A percentile compares a stretch with the other conserved stretches of the same genome.
Evolutionary conservation across 2,888 invertebrate genomes (phyloP).

Genomic region (Poecilus cupreus): DNA sequence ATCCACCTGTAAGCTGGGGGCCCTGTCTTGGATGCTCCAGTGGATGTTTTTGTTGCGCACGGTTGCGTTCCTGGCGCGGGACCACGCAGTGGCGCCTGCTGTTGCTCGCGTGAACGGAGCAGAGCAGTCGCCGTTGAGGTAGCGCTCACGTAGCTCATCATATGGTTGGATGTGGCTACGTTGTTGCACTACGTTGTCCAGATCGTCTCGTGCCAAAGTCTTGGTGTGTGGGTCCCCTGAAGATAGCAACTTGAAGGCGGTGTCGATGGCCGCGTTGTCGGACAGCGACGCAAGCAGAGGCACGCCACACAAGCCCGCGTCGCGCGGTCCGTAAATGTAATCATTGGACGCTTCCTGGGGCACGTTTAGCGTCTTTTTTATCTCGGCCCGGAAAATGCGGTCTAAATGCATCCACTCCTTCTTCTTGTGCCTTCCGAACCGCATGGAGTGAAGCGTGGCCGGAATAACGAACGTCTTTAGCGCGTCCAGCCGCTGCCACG

Average conservation of each 20-base stretch:
- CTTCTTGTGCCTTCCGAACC: background rate
- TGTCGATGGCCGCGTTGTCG: background rate
- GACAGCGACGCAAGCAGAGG: background rate
- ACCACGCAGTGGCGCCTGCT: conserved; percentile 62
- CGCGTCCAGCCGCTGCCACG: conserved; percentile 41
- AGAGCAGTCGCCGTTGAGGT: background rate
- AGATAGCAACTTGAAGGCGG: background rate
- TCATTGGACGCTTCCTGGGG: conserved; percentile 29
- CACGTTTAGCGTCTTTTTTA: background rate
- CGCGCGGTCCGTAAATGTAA: conserved; percentile 24
- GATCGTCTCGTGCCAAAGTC: background rate
- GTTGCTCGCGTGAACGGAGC: background rate
- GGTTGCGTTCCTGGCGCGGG: conserved; percentile 12
- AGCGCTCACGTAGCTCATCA: background rate
- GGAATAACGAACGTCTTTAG: conserved; percentile 39
- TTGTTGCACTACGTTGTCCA: background rate
- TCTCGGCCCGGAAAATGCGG: background rate
- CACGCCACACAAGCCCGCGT: conserved; percentile 51
- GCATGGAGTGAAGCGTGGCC: background rate
- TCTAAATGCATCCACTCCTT: background rate
- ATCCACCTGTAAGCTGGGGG: conserved; percentile 64
- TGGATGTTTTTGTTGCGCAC: conserved; percentile 60
- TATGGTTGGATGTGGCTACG: background rate
- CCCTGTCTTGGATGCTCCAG: conserved; percentile 36
- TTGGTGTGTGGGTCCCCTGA: background rate